phyloP scores from a whole-genome alignment of 2,113 vertebrate species.

The Aviceda subcristata region DNA sequence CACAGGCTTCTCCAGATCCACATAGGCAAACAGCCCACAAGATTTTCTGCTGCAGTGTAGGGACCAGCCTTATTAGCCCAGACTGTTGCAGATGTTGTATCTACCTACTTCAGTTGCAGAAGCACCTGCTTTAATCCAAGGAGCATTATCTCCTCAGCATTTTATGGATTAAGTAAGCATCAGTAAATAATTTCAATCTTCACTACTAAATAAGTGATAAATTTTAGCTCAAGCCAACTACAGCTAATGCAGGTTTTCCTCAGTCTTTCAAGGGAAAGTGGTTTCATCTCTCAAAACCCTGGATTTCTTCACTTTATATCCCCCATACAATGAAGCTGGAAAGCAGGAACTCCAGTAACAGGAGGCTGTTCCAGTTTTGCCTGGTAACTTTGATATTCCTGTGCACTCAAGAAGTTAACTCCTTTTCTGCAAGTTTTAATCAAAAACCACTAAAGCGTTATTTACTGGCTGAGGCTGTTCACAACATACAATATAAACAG shows the following conservation, averaged over 20 bases:
- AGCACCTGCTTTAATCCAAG: not conserved
- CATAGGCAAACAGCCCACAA: not conserved
- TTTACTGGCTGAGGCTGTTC: not conserved
- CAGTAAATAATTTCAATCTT: not conserved
- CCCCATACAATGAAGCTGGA: rapidly evolving
- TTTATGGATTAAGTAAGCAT: not conserved
- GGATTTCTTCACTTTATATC: not conserved
- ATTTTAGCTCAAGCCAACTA: not conserved
- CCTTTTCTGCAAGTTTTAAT: not conserved
- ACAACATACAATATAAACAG: not conserved
- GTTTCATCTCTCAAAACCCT: not conserved
- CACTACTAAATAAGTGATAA: not conserved
- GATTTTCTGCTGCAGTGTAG: not conserved
- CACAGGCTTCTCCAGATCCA: not conserved
- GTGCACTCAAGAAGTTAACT: not conserved
- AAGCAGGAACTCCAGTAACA: not conserved
- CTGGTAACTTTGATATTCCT: not conserved
- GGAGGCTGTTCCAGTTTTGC: not conserved
- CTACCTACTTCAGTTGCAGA: not conserved
- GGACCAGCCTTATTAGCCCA: not conserved
- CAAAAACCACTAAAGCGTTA: not conserved
- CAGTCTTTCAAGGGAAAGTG: not conserved
- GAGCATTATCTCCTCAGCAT: not conserved
- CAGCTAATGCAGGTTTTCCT: not conserved
- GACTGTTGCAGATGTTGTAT: not conserved